Evolutionary conservation across 2,797 vertebrate species (phyloP).

Genomic region (Apogon talboti): DNA sequence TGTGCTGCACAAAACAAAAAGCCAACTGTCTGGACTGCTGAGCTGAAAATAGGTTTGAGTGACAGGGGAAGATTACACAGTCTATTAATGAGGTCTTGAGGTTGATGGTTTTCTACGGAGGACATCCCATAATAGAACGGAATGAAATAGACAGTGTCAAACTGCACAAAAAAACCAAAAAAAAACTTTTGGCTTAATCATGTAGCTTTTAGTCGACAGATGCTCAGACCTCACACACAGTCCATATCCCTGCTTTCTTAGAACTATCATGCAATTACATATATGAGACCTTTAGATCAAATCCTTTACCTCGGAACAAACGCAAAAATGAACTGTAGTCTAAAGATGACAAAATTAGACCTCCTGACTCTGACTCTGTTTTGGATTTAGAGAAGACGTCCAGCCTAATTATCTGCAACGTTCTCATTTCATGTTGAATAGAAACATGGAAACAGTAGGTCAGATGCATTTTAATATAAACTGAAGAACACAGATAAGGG

Average conservation of each 20-base stretch:
- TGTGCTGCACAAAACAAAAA: slow-evolving; percentile 31
- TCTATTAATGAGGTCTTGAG: slow-evolving; percentile 29
- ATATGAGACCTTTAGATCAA: neutral
- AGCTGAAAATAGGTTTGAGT: slow-evolving; percentile 23
- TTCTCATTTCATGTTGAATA: slow-evolving; percentile 40
- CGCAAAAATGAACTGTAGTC: slow-evolving; percentile 11
- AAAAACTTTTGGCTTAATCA: neutral
- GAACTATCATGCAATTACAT: neutral
- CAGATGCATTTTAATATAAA: slow-evolving; percentile 51
- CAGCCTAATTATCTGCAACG: slow-evolving; percentile 42
- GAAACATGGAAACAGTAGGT: slow-evolving; percentile 33
- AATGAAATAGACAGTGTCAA: neutral
- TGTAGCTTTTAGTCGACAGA: neutral
- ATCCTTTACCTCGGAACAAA: neutral
- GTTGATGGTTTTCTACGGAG: slow-evolving; percentile 12
- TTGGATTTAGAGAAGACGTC: slow-evolving; percentile 16
- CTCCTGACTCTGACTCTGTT: slow-evolving; percentile 9
- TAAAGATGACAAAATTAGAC: neutral
- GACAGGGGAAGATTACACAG: slow-evolving; percentile 20
- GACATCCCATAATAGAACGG: neutral
- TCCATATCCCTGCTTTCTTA: neutral
- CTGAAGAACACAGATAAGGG: slow-evolving; percentile 32
- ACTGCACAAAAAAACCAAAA: too few relatives aligned
- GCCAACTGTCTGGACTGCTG: slow-evolving; percentile 6
- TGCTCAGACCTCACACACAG: neutral